Evolutionary conservation across 2,797 vertebrate genomes (phyloP).

Genomic region (Spinus olivaceus): DNA sequence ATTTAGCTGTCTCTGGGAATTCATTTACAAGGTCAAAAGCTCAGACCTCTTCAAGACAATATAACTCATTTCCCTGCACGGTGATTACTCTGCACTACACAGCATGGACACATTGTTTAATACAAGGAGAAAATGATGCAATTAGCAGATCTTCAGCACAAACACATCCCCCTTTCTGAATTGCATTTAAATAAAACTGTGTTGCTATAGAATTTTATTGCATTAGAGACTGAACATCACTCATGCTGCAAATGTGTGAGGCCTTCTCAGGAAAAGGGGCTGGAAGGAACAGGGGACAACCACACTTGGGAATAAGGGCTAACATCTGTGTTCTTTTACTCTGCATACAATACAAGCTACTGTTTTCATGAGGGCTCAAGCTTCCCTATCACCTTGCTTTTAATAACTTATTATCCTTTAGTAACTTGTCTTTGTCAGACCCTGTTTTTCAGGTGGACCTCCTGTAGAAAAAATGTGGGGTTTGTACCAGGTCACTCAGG

Average conservation of each 20-base stretch:
- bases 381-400: background rate
- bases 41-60: background rate
- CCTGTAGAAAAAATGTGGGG: background rate
- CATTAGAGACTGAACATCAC: background rate
- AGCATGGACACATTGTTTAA: background rate
- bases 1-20: background rate
- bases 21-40: background rate
- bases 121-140: background rate
- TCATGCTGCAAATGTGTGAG: background rate
- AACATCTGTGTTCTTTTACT: background rate
- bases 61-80: background rate
- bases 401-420: background rate
- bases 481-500: background rate
- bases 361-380: background rate
- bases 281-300: background rate
- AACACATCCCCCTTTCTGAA: background rate
- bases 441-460: background rate
- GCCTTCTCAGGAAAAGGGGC: background rate
- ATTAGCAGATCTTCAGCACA: background rate
- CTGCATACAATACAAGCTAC: background rate
- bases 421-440: background rate
- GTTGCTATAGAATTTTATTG: background rate
- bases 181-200: background rate
- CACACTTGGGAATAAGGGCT: background rate
- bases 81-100: background rate